Percentiles rank a stretch among this genome's conserved stretches.
Conservation (phyloP, 2,888 invertebrate species). For the Cataglyphis altisquamis region DNA sequence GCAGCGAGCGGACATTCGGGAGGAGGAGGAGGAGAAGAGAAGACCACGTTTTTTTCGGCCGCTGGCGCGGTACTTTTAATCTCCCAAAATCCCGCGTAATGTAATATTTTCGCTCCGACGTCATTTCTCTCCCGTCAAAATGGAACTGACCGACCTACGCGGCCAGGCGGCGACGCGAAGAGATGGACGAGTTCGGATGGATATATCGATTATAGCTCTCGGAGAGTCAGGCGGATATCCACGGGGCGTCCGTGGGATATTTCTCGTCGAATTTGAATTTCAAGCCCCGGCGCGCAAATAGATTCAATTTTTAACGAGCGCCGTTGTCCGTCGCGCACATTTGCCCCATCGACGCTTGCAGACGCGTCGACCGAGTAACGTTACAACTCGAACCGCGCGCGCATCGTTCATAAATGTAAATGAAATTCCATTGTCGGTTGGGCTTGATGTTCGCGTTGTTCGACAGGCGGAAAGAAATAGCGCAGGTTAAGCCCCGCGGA, state of each 20-base stretch:
- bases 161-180: neutral
- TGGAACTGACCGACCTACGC: slow-evolving; percentile 25
- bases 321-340: slow-evolving; percentile 75
- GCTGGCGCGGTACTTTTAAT: slow-evolving; percentile 50
- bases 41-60: slow-evolving; percentile 1
- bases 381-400: slow-evolving; percentile 58
- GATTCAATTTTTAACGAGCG: slow-evolving; percentile 83
- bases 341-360: slow-evolving; percentile 69
- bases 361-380: slow-evolving; percentile 76
- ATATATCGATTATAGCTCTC: slow-evolving; percentile 75
- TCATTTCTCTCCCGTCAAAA: slow-evolving; percentile 49
- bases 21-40: neutral
- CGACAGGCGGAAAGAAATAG: slow-evolving; percentile 48
- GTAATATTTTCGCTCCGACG: slow-evolving; percentile 44
- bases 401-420: slow-evolving; percentile 71
- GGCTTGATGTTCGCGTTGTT: slow-evolving; percentile 59
- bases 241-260: slow-evolving; percentile 56
- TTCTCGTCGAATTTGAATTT: slow-evolving; percentile 80
- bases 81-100: slow-evolving; percentile 48
- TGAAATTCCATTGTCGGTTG: slow-evolving; percentile 63
- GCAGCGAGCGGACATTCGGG: slow-evolving; percentile 10
- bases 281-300: slow-evolving; percentile 78
- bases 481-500: slow-evolving; percentile 12
- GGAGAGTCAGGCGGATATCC: slow-evolving; percentile 36
- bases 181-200: slow-evolving; percentile 51